These are phyloP conservation scores for Macroglossus sobrinus DNA, from an alignment of 2,113 vertebrate species.

Conservation along the genomic window DNA sequence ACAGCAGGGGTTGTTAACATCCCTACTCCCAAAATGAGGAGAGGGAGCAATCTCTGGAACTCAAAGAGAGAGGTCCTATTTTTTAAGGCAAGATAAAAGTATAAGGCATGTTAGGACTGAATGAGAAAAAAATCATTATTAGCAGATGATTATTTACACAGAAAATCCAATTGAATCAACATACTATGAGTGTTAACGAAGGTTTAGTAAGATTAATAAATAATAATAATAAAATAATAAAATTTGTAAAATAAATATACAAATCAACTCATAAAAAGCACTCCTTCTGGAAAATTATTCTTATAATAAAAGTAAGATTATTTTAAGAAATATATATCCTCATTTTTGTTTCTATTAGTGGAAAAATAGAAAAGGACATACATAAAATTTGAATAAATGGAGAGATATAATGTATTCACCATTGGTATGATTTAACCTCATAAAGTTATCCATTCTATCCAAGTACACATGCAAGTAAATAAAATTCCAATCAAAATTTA, in stretches of 20 bases:
- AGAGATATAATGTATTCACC: background rate
- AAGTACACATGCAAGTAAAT: background rate
- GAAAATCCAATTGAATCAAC: background rate
- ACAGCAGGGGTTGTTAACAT: background rate
- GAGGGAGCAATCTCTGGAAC: background rate
- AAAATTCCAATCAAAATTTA: background rate
- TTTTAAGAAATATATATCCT: background rate
- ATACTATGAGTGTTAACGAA: background rate
- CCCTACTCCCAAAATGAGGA: background rate
- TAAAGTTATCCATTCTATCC: background rate
- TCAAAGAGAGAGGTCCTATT: background rate
- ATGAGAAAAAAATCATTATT: background rate
- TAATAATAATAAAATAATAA: no score
- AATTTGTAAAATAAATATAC: background rate
- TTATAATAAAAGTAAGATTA: background rate
- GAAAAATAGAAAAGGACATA: background rate
- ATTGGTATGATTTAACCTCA: background rate
- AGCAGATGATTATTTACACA: background rate
- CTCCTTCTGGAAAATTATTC: background rate
- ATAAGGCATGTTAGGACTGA: background rate
- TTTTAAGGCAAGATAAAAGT: background rate
- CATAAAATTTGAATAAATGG: conserved; percentile 3
- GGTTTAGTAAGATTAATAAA: background rate
- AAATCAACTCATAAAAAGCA: background rate
- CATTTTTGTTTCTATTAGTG: background rate